These are phyloP conservation scores for Calypte anna DNA, from an alignment of 2,113 vertebrate genomes.

Conservation along the genomic window DNA sequence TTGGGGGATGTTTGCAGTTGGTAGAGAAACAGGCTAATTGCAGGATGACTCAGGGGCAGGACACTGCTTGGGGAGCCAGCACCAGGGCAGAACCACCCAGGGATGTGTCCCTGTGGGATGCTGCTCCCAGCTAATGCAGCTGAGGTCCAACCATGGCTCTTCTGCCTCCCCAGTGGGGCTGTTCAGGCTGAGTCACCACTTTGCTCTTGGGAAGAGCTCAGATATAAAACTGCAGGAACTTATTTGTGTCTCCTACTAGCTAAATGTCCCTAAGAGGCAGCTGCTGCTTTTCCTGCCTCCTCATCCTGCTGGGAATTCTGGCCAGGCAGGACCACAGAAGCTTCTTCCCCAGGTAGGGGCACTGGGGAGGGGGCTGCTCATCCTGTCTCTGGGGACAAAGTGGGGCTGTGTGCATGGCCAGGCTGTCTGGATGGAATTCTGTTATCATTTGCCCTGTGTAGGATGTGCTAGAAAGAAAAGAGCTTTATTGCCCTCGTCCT, in stretches of 20 bases:
- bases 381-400: neutral
- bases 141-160: neutral
- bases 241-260: neutral
- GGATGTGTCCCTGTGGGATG: neutral
- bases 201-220: neutral
- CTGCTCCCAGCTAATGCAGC: neutral
- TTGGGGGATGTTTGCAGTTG: neutral
- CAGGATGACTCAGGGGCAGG: neutral
- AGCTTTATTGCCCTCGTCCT: neutral
- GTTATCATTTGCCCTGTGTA: neutral
- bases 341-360: neutral
- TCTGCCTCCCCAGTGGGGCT: neutral
- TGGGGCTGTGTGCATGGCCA: neutral
- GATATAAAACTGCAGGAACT: neutral
- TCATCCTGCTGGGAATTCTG: neutral
- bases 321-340: neutral
- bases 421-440: neutral
- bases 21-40: neutral
- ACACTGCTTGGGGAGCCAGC: neutral
- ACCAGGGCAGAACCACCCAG: neutral
- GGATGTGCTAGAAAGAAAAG: neutral
- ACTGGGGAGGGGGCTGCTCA: neutral
- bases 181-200: neutral
- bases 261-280: neutral
- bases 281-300: neutral